Conservation (phyloP, 2,113 vertebrate genomes). For the Vanacampus margaritifer region DNA sequence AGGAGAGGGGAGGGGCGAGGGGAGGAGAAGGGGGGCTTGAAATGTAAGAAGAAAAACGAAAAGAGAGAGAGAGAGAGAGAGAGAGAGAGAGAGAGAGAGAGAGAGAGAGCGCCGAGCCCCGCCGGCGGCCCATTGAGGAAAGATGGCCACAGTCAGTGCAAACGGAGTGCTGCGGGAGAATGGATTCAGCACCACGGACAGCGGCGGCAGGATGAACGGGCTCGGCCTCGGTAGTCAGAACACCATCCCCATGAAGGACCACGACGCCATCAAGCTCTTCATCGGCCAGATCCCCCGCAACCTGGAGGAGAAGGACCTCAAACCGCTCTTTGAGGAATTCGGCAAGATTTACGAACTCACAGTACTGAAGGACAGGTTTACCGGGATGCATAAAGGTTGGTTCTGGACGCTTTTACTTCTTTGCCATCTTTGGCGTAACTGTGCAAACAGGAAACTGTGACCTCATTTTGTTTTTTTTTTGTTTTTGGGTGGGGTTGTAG, state of each 20-base stretch:
- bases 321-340: slow-evolving; percentile 98
- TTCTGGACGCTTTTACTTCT: slow-evolving; percentile 21
- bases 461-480: slow-evolving; percentile 2
- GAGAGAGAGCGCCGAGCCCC: slow-evolving; percentile 61
- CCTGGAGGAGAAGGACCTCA: slow-evolving; percentile 96
- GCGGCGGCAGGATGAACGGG: slow-evolving; percentile 88
- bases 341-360: slow-evolving; percentile 99
- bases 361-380: slow-evolving; percentile 97
- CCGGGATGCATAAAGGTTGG: slow-evolving; percentile 98
- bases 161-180: slow-evolving; percentile 82
- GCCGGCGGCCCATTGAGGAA: slow-evolving; percentile 74
- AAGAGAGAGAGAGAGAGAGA: slow-evolving; percentile 42
- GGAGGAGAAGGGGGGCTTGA: slow-evolving; percentile 43
- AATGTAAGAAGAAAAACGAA: slow-evolving; percentile 28
- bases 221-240: slow-evolving; percentile 78
- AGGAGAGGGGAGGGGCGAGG: slow-evolving; percentile 38
- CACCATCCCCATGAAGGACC: slow-evolving; percentile 96
- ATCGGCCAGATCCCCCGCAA: slow-evolving; percentile 95
- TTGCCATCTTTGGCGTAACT: slow-evolving; percentile 12
- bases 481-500: not conserved
- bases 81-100: slow-evolving; percentile 50
- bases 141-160: slow-evolving; percentile 82
- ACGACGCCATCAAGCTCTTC: slow-evolving; percentile 99
- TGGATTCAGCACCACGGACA: slow-evolving; percentile 88
- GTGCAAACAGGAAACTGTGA: slow-evolving; percentile 1